phyloP scores from a whole-genome alignment of 1,140 invertebrate species.

The Drosophila nannoptera region DNA sequence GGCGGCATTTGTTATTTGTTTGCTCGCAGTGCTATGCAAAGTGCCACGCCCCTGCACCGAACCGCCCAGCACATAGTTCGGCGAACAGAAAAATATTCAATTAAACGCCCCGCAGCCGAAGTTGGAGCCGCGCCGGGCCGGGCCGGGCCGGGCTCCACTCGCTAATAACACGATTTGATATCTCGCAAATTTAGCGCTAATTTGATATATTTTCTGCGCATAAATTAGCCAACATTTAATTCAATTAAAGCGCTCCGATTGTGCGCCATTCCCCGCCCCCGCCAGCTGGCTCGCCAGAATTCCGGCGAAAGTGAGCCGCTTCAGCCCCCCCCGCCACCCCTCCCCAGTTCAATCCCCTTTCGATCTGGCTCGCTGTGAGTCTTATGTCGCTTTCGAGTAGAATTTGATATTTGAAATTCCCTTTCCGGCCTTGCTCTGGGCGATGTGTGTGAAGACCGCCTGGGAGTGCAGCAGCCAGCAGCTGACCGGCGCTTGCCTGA shows the following conservation, averaged over 20 bases:
- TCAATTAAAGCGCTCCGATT: constrained; percentile 62
- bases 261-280: constrained; percentile 10
- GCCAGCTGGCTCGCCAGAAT: constrained; percentile 10
- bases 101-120: constrained; percentile 72
- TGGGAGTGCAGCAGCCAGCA: constrained; percentile 27
- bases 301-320: constrained; percentile 62
- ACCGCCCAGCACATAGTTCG: neutral
- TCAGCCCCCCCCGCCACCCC: neutral
- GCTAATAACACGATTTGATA: constrained; percentile 44
- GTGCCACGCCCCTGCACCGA: constrained; percentile 9
- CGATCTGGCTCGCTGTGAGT: too few relatives aligned
- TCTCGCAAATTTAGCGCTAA: constrained; percentile 57
- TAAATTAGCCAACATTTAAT: constrained; percentile 63
- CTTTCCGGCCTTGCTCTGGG: neutral
- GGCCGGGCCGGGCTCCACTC: neutral
- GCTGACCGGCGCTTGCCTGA: constrained; percentile 14
- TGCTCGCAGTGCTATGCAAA: constrained; percentile 61
- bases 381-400: neutral
- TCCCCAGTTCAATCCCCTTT: neutral
- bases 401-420: neutral
- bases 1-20: constrained; percentile 63
- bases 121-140: constrained; percentile 27
- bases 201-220: constrained; percentile 70
- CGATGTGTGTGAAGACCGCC: constrained; percentile 17
- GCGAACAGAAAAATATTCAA: constrained; percentile 65